Evolutionary conservation across 2,797 vertebrate species (phyloP).

Genomic region (Acanthurus lineatus): DNA sequence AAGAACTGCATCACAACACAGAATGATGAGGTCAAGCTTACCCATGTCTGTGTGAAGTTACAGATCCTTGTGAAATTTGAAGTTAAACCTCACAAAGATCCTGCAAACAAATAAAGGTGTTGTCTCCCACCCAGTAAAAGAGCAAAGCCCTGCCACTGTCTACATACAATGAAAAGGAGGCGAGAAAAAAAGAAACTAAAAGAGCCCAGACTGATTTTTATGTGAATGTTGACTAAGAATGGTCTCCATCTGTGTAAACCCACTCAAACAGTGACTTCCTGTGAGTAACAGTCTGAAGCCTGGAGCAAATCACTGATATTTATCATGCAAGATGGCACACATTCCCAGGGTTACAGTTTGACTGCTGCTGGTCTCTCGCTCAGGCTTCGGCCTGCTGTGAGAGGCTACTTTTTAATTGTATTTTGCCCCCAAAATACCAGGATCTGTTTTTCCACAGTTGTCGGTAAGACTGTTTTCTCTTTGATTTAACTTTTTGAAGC

Average conservation of each 20-base stretch:
- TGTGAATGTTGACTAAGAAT: constrained; percentile 89
- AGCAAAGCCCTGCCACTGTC: constrained; percentile 68
- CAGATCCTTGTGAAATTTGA: constrained; percentile 61
- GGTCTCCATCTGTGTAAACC: constrained; percentile 91
- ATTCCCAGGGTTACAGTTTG: constrained; percentile 57
- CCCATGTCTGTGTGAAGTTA: constrained; percentile 48
- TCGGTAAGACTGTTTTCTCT: constrained; percentile 47
- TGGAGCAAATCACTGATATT: constrained; percentile 75
- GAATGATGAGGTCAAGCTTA: constrained; percentile 21
- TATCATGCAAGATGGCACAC: constrained; percentile 77
- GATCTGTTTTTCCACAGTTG: neutral
- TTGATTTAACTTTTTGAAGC: neutral
- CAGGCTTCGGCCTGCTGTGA: constrained; percentile 22
- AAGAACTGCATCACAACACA: neutral
- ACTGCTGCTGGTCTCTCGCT: constrained; percentile 19
- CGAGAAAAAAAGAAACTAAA: constrained; percentile 53
- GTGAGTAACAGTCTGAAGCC: constrained; percentile 82
- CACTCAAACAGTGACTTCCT: constrained; percentile 88
- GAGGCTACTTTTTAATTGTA: neutral
- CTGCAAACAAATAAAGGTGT: constrained; percentile 59
- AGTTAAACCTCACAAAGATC: constrained; percentile 42
- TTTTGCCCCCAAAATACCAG: neutral
- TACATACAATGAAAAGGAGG: constrained; percentile 74
- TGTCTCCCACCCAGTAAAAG: constrained; percentile 48
- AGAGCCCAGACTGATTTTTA: constrained; percentile 83